Evolutionary conservation across 2,113 vertebrate species (phyloP).

Genomic region (Noctilio leporinus): DNA sequence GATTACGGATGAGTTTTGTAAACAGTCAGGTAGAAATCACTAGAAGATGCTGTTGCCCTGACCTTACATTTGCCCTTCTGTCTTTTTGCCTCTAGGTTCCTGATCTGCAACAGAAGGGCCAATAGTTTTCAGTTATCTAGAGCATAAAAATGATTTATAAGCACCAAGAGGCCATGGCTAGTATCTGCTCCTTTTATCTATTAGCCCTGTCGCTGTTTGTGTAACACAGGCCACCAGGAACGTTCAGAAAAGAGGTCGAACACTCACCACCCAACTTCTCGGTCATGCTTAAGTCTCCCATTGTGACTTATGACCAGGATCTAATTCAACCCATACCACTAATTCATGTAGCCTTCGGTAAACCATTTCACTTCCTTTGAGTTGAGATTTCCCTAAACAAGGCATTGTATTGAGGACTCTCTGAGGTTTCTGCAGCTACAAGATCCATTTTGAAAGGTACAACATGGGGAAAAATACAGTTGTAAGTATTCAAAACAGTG

Average conservation of each 20-base stretch:
- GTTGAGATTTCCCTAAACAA: neutral
- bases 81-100: neutral
- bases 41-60: neutral
- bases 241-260: neutral
- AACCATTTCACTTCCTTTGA: neutral
- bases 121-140: neutral
- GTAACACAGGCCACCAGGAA: neutral
- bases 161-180: neutral
- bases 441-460: neutral
- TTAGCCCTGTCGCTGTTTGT: neutral
- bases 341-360: neutral
- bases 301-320: neutral
- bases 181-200: neutral
- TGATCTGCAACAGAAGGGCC: neutral
- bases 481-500: neutral
- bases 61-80: neutral
- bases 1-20: neutral
- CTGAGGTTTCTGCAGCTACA: neutral
- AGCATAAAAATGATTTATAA: neutral
- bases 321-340: neutral
- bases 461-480: neutral
- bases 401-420: neutral
- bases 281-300: neutral
- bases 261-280: neutral
- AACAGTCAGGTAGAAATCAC: neutral